Evolutionary conservation across 2,797 vertebrate species (phyloP).

Genomic region (Oreochromis grahami): DNA sequence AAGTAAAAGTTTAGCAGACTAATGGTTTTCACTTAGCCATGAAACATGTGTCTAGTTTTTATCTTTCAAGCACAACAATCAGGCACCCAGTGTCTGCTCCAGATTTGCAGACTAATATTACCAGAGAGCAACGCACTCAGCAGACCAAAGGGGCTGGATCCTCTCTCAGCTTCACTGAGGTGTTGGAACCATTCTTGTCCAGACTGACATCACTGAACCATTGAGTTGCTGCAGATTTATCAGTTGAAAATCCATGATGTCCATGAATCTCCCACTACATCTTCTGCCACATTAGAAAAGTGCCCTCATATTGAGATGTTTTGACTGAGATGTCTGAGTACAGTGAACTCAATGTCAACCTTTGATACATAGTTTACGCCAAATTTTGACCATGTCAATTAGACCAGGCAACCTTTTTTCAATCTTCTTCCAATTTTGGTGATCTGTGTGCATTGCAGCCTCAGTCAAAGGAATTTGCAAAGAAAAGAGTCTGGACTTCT

Average conservation of each 20-base stretch:
- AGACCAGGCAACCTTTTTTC: not conserved
- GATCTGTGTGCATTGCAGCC: not conserved
- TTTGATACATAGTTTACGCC: fast-evolving
- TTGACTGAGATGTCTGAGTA: not conserved
- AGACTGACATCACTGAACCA: not conserved
- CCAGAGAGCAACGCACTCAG: not conserved
- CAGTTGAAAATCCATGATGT: not conserved
- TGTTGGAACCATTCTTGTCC: not conserved
- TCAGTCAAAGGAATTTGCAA: not conserved
- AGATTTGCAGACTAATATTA: not conserved
- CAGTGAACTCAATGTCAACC: not conserved
- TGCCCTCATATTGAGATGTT: not conserved
- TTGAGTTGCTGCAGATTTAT: not conserved
- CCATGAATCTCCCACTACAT: not conserved
- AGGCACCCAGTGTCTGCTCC: not conserved
- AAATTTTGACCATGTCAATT: not conserved
- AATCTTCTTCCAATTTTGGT: not conserved
- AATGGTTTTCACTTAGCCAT: not conserved
- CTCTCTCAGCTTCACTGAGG: not conserved
- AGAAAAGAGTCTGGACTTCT: no score
- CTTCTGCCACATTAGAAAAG: not conserved
- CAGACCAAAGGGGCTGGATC: not conserved
- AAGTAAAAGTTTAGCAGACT: not conserved
- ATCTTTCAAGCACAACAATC: not conserved
- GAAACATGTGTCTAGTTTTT: not conserved